Conservation (phyloP, 2,888 invertebrate species). For the Cerceris rybyensis region DNA sequence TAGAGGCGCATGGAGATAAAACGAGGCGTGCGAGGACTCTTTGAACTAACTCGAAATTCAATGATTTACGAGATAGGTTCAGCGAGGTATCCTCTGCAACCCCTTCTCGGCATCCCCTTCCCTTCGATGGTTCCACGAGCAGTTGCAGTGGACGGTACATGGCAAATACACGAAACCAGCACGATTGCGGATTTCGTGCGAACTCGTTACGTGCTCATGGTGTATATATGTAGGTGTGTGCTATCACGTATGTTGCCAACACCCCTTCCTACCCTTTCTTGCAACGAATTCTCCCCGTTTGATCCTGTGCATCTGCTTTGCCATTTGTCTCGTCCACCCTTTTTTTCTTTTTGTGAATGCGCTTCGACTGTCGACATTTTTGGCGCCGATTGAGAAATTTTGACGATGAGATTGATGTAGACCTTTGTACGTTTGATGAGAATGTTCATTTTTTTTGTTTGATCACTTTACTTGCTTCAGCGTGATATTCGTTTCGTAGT, state of each 20-base stretch:
- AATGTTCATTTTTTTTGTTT: no score
- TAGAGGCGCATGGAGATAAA: slow-evolving; percentile 22
- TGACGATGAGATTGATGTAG: no score
- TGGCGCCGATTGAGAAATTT: no score
- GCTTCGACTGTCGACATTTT: neutral
- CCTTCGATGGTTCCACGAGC: slow-evolving; percentile 33
- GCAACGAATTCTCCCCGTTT: slow-evolving; percentile 17
- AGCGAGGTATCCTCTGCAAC: neutral
- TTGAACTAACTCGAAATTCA: slow-evolving; percentile 41
- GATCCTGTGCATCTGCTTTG: slow-evolving; percentile 15
- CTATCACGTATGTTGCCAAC: neutral
- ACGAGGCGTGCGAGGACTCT: slow-evolving; percentile 37
- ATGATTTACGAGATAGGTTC: slow-evolving; percentile 55
- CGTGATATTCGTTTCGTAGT: no score
- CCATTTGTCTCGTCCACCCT: slow-evolving; percentile 1
- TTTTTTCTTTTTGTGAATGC: slow-evolving; percentile 5
- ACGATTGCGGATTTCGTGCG: slow-evolving; percentile 59
- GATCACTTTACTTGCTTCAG: no score
- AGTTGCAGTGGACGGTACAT: slow-evolving; percentile 35
- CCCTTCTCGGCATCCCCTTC: slow-evolving; percentile 10
- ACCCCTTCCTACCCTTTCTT: neutral
- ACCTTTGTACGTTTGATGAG: no score
- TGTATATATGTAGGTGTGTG: no score
- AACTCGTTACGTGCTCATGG: slow-evolving; percentile 50
- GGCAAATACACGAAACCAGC: slow-evolving; percentile 58